Percentiles rank a stretch among this genome's conserved stretches.
Conservation (phyloP, 2,797 vertebrate species). For the Pempheris klunzingeri region DNA sequence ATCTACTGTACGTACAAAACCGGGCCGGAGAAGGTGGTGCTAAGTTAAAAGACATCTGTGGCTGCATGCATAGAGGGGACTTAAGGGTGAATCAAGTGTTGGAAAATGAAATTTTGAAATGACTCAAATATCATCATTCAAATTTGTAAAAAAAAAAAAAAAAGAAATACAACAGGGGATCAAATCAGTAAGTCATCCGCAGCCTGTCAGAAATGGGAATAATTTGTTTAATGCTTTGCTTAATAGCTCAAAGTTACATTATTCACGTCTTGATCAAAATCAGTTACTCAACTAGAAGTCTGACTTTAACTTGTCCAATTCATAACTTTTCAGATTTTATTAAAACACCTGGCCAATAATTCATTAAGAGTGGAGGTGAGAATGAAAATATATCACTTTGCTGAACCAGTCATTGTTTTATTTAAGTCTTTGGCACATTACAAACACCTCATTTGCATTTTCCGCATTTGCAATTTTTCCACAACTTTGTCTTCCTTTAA, state of each 20-base stretch:
- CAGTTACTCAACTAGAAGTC: not conserved
- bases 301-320: not conserved
- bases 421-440: not conserved
- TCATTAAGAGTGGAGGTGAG: not conserved
- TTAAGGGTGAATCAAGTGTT: too few species aligned
- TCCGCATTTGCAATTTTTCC: not conserved
- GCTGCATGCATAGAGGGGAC: not conserved
- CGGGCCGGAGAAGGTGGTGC: not conserved
- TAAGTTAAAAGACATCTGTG: not conserved
- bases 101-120: not conserved
- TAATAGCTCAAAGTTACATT: not conserved
- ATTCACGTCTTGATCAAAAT: not conserved
- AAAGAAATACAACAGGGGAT: too few species aligned
- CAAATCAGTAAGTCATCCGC: not conserved
- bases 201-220: not conserved
- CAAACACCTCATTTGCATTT: not conserved
- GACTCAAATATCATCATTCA: not conserved
- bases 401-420: not conserved
- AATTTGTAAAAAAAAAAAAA: constrained; percentile 8
- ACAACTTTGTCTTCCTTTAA: not conserved
- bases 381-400: not conserved
- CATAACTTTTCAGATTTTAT: not conserved
- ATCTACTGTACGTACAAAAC: constrained; percentile 1
- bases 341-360: not conserved
- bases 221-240: not conserved